Percentiles rank a stretch among this genome's conserved stretches.
These are phyloP conservation scores for Biston betularia DNA, from an alignment of 2,888 invertebrate species.

Conservation along the genomic window DNA sequence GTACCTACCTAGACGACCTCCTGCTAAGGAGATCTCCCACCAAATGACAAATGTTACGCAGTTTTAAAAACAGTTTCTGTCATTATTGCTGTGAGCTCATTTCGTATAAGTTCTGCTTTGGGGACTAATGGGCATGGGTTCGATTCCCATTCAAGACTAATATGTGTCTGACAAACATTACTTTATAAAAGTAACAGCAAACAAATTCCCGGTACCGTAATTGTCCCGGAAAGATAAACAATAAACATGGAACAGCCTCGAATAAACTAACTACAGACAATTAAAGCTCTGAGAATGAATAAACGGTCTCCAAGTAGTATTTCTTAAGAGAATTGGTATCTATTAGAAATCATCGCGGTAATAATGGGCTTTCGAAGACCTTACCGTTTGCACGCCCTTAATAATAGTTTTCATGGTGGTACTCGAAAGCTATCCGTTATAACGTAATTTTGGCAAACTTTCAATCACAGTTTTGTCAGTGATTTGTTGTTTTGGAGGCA, in stretches of 20 bases:
- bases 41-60: too few relatives aligned
- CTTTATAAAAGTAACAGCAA: background rate
- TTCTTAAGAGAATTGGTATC: slow-evolving; percentile 57
- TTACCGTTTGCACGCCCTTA: slow-evolving; percentile 50
- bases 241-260: slow-evolving; percentile 32
- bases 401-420: slow-evolving; percentile 18
- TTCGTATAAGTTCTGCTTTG: too few relatives aligned
- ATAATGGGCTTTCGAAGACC: slow-evolving; percentile 58
- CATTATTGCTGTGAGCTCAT: too few relatives aligned
- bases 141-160: too few relatives aligned
- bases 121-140: too few relatives aligned
- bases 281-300: slow-evolving; percentile 27
- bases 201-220: slow-evolving; percentile 2
- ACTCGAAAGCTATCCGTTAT: slow-evolving; percentile 53
- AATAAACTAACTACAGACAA: slow-evolving; percentile 36
- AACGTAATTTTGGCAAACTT: background rate
- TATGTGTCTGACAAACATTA: too few relatives aligned
- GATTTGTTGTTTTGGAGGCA: too few relatives aligned
- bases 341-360: slow-evolving; percentile 65
- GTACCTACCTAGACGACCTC: too few relatives aligned
- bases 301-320: slow-evolving; percentile 39
- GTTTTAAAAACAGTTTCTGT: too few relatives aligned
- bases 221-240: slow-evolving; percentile 15
- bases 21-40: too few relatives aligned
- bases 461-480: too few relatives aligned